Percentiles rank a stretch among this genome's conserved stretches.
Evolutionary conservation across 53 echinoderm and acorn worm genomes (phyloP).

Genomic region (Crossaster papposus): DNA sequence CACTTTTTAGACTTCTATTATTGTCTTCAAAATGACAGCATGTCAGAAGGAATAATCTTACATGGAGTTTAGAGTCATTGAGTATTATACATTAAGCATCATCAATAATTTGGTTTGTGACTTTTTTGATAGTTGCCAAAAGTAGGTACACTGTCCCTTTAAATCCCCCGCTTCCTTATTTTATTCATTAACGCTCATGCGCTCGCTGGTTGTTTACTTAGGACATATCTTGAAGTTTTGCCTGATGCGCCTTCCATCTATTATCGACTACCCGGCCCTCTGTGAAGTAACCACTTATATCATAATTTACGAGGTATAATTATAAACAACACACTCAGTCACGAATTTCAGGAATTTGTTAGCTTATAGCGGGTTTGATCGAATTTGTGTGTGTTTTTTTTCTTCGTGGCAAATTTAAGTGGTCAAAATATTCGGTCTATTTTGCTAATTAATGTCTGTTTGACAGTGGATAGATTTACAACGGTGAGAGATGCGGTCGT

Average conservation of each 20-base stretch:
- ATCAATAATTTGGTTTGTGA: too few relatives aligned
- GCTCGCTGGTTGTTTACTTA: background rate
- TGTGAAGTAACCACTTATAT: conserved; percentile 2
- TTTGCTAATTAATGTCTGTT: background rate
- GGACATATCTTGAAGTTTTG: background rate
- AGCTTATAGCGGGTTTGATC: background rate
- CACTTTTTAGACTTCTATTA: too few relatives aligned
- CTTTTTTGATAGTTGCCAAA: too few relatives aligned
- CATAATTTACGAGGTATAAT: conserved; percentile 1
- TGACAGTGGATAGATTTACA: conserved; percentile 2
- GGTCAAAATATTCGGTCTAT: background rate
- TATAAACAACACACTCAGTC: background rate
- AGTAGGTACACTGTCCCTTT: too few relatives aligned
- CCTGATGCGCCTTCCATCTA: background rate
- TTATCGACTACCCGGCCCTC: background rate
- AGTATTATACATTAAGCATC: too few relatives aligned
- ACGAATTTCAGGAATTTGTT: background rate
- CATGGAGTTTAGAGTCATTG: too few relatives aligned
- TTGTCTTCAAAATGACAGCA: too few relatives aligned
- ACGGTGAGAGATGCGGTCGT: background rate
- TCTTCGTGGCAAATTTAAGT: background rate
- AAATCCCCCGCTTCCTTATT: too few relatives aligned
- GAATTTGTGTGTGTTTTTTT: too few relatives aligned
- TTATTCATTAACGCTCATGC: too few relatives aligned
- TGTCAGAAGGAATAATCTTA: too few relatives aligned